Evolutionary conservation across 2,113 vertebrate genomes (phyloP), one percentile per base, ranked within the genome.

Genomic region (Barbus barbus): DNA sequence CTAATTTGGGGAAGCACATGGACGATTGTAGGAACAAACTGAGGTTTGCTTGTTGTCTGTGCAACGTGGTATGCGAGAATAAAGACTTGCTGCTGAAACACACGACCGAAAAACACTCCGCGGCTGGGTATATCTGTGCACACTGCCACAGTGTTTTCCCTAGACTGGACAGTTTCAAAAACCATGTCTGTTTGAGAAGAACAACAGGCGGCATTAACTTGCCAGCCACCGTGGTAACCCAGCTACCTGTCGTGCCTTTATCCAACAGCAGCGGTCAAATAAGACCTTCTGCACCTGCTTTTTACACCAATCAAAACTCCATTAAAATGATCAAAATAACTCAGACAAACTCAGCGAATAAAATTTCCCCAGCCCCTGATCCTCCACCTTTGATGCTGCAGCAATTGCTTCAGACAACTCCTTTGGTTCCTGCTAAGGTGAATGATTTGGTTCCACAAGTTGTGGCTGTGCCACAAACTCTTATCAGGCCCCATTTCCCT

Each of bases 141-240:
- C 4, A 61, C 61, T 94, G 94, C 63, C 87, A 86, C 18, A 87
- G 92, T 46, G 86, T 92, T n/a, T 94, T 94, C 85, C 75, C 89
- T 2, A 74, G 86, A 1, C 73, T 84, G 79, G 78, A 12, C 12
- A 12, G 36, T 1, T 91, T 89, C 73, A 82, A 46, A 18, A 67
- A 67, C 4, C 93, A 94, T 71, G 44, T 51, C 51, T 94, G 93
- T 87, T 87, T 89, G 22, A 89, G 86, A 24, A 83, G 71, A 16
- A 22, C 26, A 60, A 85, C 60, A 48, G 41, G 38, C 1, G 1
- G 31, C 14, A 31, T 33, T 0, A 58, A 36, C 2, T 79, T 63
- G 77, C 36, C 36, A 0, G 38, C 61, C 26, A 33, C 61, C 41
- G 26, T 11, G 3, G 60, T 44, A 81, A 48, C 78, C 20, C 60